Evolutionary conservation across 1,140 invertebrate species (phyloP).

Genomic region (Caenorhabditis brenneri): DNA sequence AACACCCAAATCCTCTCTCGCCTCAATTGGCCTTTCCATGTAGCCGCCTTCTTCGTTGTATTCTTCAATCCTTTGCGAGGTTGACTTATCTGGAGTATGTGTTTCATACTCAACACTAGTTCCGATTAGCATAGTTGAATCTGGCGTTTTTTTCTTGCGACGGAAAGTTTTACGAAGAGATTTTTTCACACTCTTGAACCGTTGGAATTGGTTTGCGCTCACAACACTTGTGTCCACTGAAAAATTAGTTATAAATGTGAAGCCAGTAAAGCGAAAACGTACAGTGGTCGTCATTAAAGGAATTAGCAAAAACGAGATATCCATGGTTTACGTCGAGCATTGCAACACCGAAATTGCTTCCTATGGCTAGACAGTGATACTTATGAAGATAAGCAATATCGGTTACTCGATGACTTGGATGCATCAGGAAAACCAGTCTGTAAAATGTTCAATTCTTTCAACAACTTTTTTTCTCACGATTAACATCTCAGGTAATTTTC

Average conservation of each 20-base stretch:
- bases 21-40: neutral
- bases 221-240: neutral
- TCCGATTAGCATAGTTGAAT: neutral
- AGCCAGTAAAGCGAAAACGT: neutral
- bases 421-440: neutral
- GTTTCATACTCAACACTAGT: neutral
- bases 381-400: constrained; percentile 8
- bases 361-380: constrained; percentile 7
- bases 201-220: neutral
- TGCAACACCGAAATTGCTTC: constrained; percentile 7
- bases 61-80: neutral
- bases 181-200: constrained; percentile 17
- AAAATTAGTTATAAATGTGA: neutral
- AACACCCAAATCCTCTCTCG: neutral
- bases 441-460: no score
- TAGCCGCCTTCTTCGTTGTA: neutral
- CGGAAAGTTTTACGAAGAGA: constrained; percentile 9
- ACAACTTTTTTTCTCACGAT: no score
- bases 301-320: neutral
- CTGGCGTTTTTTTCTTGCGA: neutral
- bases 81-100: neutral
- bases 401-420: constrained; percentile 19
- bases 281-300: neutral
- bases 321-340: neutral
- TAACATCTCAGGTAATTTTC: neutral